phyloP scores from a whole-genome alignment of 1,140 invertebrate genomes.

The Leptinotarsa lineolata region DNA sequence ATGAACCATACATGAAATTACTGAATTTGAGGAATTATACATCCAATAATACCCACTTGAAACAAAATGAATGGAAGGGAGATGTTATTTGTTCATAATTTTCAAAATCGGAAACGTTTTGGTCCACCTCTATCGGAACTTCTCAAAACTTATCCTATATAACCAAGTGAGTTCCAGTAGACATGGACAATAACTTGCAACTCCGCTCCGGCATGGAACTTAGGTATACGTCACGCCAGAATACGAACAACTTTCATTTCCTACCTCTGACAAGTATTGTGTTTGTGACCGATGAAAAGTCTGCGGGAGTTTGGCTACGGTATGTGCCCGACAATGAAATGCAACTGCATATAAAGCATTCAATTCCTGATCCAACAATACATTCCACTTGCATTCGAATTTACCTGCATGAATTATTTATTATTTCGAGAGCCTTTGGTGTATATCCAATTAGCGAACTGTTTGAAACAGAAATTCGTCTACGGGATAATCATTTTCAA shows the following conservation, averaged over 20 bases:
- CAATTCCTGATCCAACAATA: constrained; percentile 25
- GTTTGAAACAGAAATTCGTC: constrained; percentile 10
- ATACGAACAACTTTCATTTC: constrained; percentile 18
- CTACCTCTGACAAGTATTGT: constrained; percentile 23
- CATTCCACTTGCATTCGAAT: constrained; percentile 12
- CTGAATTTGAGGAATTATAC: too few species aligned
- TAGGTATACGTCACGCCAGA: neutral
- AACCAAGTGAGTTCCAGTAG: too few species aligned
- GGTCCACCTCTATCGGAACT: too few species aligned
- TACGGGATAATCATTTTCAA: neutral
- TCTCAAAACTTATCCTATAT: too few species aligned
- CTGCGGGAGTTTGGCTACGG: constrained; percentile 19
- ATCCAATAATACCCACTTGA: too few species aligned
- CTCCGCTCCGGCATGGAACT: neutral
- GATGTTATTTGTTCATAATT: too few species aligned
- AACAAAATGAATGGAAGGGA: too few species aligned
- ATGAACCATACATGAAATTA: too few species aligned
- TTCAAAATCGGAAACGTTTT: too few species aligned
- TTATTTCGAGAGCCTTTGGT: constrained; percentile 20
- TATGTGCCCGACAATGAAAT: constrained; percentile 23
- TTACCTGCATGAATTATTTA: constrained; percentile 23
- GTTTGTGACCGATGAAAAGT: constrained; percentile 28
- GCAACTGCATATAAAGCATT: constrained; percentile 23
- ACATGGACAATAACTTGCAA: too few species aligned
- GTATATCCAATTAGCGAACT: constrained; percentile 16